Evolutionary conservation across 2,113 vertebrate genomes (phyloP), one percentile per base, ranked within the genome.

Genomic region (Elachura formosa): DNA sequence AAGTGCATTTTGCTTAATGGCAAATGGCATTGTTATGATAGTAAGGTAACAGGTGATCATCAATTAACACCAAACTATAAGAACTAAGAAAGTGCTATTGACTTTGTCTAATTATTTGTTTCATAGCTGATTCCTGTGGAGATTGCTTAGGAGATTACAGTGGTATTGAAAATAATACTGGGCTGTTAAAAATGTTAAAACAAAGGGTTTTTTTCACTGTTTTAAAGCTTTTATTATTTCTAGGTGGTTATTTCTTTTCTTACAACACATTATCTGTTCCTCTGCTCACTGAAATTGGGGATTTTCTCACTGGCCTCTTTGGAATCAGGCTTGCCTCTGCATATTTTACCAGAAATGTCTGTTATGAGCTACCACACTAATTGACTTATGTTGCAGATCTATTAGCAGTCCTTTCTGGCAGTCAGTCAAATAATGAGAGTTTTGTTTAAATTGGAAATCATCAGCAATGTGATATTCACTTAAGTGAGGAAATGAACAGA

Each of bases 361-460:
- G 26, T 82, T 45, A 46, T 71, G 36, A 95, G 66, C 58, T 87
- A 40, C 52, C 67, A 22, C 43, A 52, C 36, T 74, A 94, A 96
- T 87, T 91, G 77, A 56, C 82, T 89, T 75, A 81, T 12, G 40
- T 45, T 87, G 69, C 74, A 89, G 74, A 86, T 61, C 74, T 94
- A 63, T 87, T 84, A 87, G n/a, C 52, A 89, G 69, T 81, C 84
- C 89, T 94, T 91, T 84, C 84, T 96, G 73, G 59, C 56, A 89
- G 84, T 67, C 64, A 91, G 26, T 84, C 79, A 91, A 81, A 68
- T 87, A 82, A 89, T 28, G 20, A 74, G 54, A 80, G 36, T 29
- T 93, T 89, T 67, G 72, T 87, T 93, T 82, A 93, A 79, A 87
- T 22, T 87, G 40, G 48, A 92, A 92, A 81, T 90, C 5, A 71